phyloP scores from a whole-genome alignment of 1,140 invertebrate genomes.

The Globodera ellingtonae region DNA sequence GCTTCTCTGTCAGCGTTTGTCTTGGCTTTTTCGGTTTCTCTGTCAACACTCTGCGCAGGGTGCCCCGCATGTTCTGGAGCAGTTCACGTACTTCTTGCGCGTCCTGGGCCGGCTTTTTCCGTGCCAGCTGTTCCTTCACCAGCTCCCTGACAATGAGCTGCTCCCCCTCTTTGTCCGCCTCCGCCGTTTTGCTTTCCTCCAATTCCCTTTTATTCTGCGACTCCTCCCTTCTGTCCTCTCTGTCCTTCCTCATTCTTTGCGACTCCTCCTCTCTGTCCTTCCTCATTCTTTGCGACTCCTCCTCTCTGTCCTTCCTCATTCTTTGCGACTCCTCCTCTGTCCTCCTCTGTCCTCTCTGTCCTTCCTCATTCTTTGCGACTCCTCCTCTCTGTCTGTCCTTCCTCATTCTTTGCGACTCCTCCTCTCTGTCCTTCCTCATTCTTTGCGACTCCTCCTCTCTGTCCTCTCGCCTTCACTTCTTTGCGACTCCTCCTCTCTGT shows the following conservation, averaged over 20 bases:
- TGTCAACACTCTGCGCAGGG: slow-evolving; percentile 25
- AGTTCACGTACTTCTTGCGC: slow-evolving; percentile 8
- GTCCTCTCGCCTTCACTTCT: not conserved
- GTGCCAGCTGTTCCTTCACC: slow-evolving; percentile 5
- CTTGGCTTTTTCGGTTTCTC: not conserved
- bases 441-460: not conserved
- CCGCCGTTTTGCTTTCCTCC: not conserved
- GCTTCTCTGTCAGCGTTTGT: not conserved
- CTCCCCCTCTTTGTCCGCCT: not conserved
- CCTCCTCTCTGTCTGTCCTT: not conserved
- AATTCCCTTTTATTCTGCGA: slow-evolving; percentile 2
- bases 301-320: not conserved
- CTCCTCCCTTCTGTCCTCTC: too few species aligned
- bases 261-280: too few species aligned
- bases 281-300: not conserved
- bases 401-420: not conserved
- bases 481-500: not conserved
- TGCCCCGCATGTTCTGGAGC: slow-evolving; percentile 34
- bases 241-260: too few species aligned
- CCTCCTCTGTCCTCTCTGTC: not conserved
- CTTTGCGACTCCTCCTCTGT: not conserved
- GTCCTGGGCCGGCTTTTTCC: not conserved
- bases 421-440: not conserved
- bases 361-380: not conserved
- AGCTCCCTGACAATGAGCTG: not conserved